phyloP scores from a whole-genome alignment of 2,797 vertebrate species.

The Intellagama lesueurii region DNA sequence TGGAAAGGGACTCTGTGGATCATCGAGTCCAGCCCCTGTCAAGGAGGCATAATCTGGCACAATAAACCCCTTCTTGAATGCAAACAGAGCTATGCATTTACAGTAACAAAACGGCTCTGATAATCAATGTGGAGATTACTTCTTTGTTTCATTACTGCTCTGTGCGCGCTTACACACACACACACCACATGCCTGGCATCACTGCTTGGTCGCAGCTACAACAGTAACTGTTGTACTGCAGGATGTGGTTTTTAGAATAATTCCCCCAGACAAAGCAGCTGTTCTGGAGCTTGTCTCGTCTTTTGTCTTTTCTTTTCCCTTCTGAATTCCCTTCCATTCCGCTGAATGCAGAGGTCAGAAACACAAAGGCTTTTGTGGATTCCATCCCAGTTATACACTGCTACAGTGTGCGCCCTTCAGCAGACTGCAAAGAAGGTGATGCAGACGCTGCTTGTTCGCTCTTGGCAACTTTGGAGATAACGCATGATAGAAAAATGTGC shows the following conservation, averaged over 20 bases:
- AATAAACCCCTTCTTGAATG: neutral
- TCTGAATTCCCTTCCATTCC: neutral
- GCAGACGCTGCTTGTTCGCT: neutral
- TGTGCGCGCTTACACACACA: too few species aligned
- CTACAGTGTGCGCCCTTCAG: neutral
- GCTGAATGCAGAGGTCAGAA: neutral
- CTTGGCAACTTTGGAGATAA: neutral
- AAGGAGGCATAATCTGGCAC: too few species aligned
- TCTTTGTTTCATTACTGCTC: neutral
- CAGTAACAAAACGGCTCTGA: neutral
- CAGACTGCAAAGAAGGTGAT: neutral
- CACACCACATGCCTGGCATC: neutral
- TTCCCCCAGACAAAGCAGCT: neutral
- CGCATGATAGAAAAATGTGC: too few species aligned
- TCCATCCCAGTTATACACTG: neutral
- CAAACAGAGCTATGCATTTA: neutral
- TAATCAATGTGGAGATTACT: neutral
- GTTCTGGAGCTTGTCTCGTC: neutral
- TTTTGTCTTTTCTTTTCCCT: neutral
- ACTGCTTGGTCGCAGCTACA: neutral
- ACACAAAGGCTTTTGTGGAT: neutral
- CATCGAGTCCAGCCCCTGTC: too few species aligned
- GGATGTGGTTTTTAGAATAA: neutral
- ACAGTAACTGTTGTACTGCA: fast-evolving
- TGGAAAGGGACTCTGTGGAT: too few species aligned